phyloP scores from a whole-genome alignment of 2,113 vertebrate species.

The Sebastes fasciatus region DNA sequence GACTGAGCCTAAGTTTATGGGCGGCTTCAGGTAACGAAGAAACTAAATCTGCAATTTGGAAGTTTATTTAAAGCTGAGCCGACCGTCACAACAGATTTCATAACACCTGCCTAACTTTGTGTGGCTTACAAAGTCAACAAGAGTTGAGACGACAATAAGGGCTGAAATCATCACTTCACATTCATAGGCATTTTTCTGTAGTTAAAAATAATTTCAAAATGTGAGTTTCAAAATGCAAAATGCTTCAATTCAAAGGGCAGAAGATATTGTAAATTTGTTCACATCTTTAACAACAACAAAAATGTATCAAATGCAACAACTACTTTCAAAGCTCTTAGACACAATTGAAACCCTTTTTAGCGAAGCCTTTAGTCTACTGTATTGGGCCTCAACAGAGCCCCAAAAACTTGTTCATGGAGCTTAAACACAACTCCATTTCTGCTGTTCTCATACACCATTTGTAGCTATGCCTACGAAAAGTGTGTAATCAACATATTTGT shows the following conservation, averaged over 20 bases:
- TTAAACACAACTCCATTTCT: neutral
- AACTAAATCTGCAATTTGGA: constrained; percentile 3
- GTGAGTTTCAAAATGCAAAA: neutral
- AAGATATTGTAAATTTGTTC: neutral
- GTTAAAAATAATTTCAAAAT: neutral
- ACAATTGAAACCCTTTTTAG: neutral
- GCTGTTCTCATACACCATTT: no score
- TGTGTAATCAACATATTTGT: no score
- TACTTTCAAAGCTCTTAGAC: neutral
- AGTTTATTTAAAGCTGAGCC: neutral
- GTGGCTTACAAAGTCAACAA: neutral
- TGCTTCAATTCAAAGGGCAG: neutral
- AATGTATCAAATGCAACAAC: neutral
- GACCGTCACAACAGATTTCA: neutral
- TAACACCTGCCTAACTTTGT: neutral
- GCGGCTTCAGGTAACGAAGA: neutral
- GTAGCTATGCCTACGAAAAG: no score
- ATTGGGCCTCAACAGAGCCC: neutral
- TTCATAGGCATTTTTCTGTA: neutral
- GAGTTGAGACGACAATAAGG: neutral
- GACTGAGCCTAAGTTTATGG: neutral
- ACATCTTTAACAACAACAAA: neutral
- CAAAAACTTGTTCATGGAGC: neutral
- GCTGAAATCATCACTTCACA: neutral
- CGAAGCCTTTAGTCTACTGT: neutral